These are phyloP conservation scores for Caenorhabditis japonica DNA, from an alignment of 2,888 invertebrate species.

Conservation along the genomic window DNA sequence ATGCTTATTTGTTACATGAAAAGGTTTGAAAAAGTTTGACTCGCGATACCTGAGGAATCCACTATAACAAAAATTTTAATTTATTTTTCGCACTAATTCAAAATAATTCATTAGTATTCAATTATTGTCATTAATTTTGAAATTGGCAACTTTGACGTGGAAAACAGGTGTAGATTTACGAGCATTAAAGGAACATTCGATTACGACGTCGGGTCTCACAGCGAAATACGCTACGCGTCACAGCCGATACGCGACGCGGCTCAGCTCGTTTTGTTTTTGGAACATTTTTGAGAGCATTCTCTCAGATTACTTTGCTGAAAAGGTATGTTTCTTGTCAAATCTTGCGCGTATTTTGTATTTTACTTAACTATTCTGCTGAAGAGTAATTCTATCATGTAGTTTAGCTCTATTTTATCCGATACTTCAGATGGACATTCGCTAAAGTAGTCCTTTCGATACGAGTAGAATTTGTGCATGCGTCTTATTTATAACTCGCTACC, in stretches of 20 bases:
- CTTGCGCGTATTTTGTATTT: conserved; percentile 7
- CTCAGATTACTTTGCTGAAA: conserved; percentile 15
- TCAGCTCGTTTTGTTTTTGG: conserved; percentile 1
- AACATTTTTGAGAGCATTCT: conserved; percentile 18
- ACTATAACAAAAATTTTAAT: no score
- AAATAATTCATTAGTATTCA: no score
- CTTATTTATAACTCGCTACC: conserved; percentile 6
- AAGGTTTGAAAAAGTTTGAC: no score
- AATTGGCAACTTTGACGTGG: no score
- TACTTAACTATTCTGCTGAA: not conserved
- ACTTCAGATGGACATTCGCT: conserved; percentile 11
- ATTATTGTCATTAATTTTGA: no score
- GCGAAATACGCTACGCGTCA: conserved; percentile 30
- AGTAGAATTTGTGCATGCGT: conserved; percentile 27
- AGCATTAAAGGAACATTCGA: conserved; percentile 21
- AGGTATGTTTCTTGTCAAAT: conserved; percentile 29
- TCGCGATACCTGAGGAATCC: no score
- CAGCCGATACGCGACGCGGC: conserved; percentile 19
- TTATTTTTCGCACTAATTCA: no score
- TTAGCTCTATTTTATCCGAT: conserved; percentile 18
- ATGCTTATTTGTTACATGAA: no score
- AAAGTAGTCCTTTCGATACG: conserved; percentile 11
- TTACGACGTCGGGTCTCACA: conserved; percentile 22
- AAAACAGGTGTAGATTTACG: conserved; percentile 3
- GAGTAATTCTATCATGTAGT: conserved; percentile 8